Evolutionary conservation across 2,888 invertebrate genomes (phyloP).

Genomic region (Gastrophysa polygoni): DNA sequence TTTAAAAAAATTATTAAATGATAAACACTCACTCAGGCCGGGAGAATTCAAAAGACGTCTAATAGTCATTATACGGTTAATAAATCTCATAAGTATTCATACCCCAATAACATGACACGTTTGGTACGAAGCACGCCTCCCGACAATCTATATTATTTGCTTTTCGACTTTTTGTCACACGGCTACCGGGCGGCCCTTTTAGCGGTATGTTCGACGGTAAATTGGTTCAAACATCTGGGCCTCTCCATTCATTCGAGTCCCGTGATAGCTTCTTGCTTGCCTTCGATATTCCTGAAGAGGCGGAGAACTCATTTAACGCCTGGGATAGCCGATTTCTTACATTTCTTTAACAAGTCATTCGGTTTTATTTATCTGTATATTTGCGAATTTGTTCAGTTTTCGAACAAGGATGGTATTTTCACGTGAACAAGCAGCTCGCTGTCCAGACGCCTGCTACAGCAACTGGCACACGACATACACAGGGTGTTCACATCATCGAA

Average conservation of each 20-base stretch:
- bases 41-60: background rate
- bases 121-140: slow-evolving; percentile 32
- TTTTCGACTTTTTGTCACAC: slow-evolving; percentile 37
- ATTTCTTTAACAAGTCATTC: slow-evolving; percentile 31
- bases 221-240: slow-evolving; percentile 43
- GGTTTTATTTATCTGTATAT: slow-evolving; percentile 25
- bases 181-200: slow-evolving; percentile 18
- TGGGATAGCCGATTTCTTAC: slow-evolving; percentile 29
- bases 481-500: too few relatives aligned
- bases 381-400: slow-evolving; percentile 20
- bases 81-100: background rate
- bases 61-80: background rate
- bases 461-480: too few relatives aligned
- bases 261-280: slow-evolving; percentile 29
- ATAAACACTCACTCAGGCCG: too few relatives aligned
- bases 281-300: slow-evolving; percentile 34
- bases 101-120: background rate
- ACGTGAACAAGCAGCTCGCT: background rate
- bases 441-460: too few relatives aligned
- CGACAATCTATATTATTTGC: slow-evolving; percentile 32
- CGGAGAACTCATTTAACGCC: slow-evolving; percentile 36
- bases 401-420: slow-evolving; percentile 17
- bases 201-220: slow-evolving; percentile 42
- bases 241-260: slow-evolving; percentile 37
- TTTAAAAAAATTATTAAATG: too few relatives aligned